Evolutionary conservation across 2,797 vertebrate genomes (phyloP).

Genomic region (Esox masquinongy): DNA sequence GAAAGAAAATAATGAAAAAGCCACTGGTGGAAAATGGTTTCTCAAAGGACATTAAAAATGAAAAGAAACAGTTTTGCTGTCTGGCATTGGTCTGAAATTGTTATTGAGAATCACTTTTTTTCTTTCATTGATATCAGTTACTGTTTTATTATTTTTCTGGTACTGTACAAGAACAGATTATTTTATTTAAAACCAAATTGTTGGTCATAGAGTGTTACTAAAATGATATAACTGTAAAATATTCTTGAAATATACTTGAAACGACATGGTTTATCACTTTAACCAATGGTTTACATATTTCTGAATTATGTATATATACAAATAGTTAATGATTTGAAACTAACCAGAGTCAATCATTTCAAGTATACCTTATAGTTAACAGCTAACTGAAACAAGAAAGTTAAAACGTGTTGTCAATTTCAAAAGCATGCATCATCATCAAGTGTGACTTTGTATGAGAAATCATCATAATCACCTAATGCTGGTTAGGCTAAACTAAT

Average conservation of each 20-base stretch:
- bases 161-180: not conserved
- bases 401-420: not conserved
- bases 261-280: not conserved
- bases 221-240: not conserved
- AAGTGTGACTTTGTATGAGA: not conserved
- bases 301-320: not conserved
- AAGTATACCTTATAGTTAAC: not conserved
- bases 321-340: not conserved
- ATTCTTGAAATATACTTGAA: slow-evolving; percentile 9
- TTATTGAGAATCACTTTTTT: slow-evolving; percentile 10
- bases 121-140: slow-evolving; percentile 16
- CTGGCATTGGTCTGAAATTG: slow-evolving; percentile 9
- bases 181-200: not conserved
- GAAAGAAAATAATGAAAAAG: slow-evolving; percentile 74
- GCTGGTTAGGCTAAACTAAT: not conserved
- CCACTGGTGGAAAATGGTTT: slow-evolving; percentile 57
- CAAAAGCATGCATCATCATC: not conserved
- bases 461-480: not conserved
- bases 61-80: slow-evolving; percentile 58
- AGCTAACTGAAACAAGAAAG: no score
- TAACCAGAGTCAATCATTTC: not conserved
- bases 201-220: not conserved
- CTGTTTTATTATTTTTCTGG: not conserved
- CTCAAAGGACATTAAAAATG: slow-evolving; percentile 65
- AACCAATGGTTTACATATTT: not conserved